Conservation (phyloP, 2,797 vertebrate genomes). For the Micrastur ruficollis region DNA sequence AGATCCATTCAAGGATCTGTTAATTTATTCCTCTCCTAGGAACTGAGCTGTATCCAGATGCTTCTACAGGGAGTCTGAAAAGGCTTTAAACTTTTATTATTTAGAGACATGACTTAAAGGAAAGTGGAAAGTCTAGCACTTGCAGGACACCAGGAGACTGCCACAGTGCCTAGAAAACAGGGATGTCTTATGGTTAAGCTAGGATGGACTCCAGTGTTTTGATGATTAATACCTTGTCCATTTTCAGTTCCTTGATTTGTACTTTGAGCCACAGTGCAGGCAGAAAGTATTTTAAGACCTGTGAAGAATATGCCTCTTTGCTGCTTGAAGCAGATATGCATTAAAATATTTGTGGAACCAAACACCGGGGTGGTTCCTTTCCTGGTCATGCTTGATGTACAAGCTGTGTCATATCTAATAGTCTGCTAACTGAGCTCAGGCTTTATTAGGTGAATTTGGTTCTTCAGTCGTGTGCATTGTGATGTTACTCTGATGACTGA, state of each 20-base stretch:
- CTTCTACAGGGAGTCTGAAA: not conserved
- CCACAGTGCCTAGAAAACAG: not conserved
- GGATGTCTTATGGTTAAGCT: not conserved
- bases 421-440: not conserved
- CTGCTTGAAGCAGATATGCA: not conserved
- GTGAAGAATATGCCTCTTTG: not conserved
- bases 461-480: not conserved
- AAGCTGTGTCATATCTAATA: not conserved
- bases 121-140: not conserved
- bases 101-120: not conserved
- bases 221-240: not conserved
- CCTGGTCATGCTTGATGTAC: not conserved
- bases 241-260: not conserved
- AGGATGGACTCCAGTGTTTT: not conserved
- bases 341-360: slow-evolving; percentile 16
- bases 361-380: not conserved
- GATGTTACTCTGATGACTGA: not conserved
- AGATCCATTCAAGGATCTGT: not conserved
- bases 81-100: not conserved
- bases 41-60: not conserved
- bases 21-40: not conserved
- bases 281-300: not conserved
- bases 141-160: not conserved
- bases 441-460: not conserved
- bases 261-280: not conserved